These are phyloP conservation scores for Himalopsyche japonica DNA, from an alignment of 2,888 invertebrate genomes.

Conservation along the genomic window DNA sequence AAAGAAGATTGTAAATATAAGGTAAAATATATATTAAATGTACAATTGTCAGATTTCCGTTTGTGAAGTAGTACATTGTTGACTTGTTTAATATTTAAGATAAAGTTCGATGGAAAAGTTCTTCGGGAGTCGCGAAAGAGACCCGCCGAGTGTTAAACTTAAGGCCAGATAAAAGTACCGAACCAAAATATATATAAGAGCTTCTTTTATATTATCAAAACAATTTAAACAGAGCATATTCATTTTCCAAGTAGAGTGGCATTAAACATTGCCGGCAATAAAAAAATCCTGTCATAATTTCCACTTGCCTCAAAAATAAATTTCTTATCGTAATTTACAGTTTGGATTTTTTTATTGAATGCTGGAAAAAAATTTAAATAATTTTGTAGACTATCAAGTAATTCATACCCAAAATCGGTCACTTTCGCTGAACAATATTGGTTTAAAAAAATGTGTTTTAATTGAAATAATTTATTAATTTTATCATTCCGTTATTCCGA, in stretches of 20 bases:
- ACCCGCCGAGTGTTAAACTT: conserved; percentile 27
- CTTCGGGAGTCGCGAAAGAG: conserved; percentile 17
- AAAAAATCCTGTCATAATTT: not conserved
- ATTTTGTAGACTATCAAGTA: too few relatives aligned
- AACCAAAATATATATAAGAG: conserved; percentile 38
- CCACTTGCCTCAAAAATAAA: too few relatives aligned
- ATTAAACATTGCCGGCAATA: not conserved
- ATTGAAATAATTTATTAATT: conserved; percentile 19
- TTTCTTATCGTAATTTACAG: too few relatives aligned
- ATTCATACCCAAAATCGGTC: not conserved
- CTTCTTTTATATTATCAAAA: conserved; percentile 23
- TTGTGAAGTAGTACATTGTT: conserved; percentile 40
- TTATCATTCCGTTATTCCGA: not conserved
- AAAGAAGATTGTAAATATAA: conserved; percentile 35
- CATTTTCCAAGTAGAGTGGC: not conserved
- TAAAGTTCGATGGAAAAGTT: conserved; percentile 19
- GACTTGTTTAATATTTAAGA: conserved; percentile 39
- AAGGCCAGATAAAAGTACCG: conserved; percentile 40
- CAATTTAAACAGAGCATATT: not conserved
- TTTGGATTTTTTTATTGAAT: too few relatives aligned
- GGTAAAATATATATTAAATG: conserved; percentile 32
- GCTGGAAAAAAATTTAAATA: too few relatives aligned
- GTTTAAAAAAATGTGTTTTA: not conserved
- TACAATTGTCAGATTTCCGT: conserved; percentile 41
- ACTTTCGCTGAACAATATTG: not conserved